Evolutionary conservation across 2,888 invertebrate species (phyloP).

Genomic region (Cataglyphis altisquamis): DNA sequence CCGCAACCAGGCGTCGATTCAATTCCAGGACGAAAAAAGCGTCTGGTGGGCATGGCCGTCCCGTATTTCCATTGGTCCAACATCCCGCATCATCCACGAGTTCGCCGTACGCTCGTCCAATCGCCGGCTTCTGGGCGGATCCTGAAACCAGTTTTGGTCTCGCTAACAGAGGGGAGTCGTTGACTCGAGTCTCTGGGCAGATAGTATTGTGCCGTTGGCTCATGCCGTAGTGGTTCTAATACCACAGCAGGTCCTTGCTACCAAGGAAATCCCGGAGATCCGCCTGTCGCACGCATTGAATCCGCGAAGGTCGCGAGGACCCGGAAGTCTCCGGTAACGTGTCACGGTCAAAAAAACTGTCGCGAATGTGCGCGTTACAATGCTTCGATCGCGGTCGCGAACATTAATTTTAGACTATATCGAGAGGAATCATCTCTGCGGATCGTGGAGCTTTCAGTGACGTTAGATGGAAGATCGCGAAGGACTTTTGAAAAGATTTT

Average conservation of each 20-base stretch:
- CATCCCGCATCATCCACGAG: conserved; percentile 72
- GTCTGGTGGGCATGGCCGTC: conserved; percentile 77
- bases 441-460: conserved; percentile 16
- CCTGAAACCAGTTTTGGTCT: conserved; percentile 80
- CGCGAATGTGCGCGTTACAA: conserved; percentile 33
- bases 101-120: conserved; percentile 76
- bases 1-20: conserved; percentile 81
- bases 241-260: conserved; percentile 76
- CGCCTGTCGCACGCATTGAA: conserved; percentile 60
- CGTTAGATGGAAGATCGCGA: neutral
- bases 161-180: conserved; percentile 81
- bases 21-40: conserved; percentile 84
- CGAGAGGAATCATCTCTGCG: neutral
- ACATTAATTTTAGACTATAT: neutral
- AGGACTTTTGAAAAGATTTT: conserved; percentile 1
- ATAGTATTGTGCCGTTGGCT: conserved; percentile 86
- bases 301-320: conserved; percentile 1
- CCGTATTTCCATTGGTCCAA: conserved; percentile 73
- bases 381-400: neutral
- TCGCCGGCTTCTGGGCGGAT: conserved; percentile 80
- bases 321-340: conserved; percentile 44
- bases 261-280: conserved; percentile 76
- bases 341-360: conserved; percentile 53
- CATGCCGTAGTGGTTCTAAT: conserved; percentile 83
- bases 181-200: conserved; percentile 82